phyloP scores from a whole-genome alignment of 2,113 vertebrate species.

The Emydura subglobosa region DNA sequence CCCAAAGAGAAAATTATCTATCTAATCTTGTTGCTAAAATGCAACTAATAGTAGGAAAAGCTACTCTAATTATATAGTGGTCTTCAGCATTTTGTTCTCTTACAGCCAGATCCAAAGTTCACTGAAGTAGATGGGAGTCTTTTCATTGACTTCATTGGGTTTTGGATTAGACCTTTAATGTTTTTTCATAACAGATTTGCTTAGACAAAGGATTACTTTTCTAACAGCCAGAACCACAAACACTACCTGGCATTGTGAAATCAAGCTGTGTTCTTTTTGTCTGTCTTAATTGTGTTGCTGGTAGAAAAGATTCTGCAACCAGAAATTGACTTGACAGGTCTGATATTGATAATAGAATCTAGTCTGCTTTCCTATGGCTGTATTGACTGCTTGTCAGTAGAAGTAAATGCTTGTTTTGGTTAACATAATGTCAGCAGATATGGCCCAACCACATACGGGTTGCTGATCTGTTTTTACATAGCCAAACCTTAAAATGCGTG shows the following conservation, averaged over 20 bases:
- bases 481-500: neutral
- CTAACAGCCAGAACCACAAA: neutral
- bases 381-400: neutral
- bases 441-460: neutral
- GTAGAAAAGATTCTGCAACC: neutral
- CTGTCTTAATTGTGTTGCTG: neutral
- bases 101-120: neutral
- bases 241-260: neutral
- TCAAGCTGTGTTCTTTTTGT: neutral
- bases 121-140: neutral
- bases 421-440: neutral
- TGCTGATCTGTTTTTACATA: neutral
- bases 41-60: neutral
- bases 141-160: neutral
- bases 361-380: neutral
- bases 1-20: neutral
- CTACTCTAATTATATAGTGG: neutral
- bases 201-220: neutral
- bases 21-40: neutral
- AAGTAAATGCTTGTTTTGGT: conserved; percentile 13
- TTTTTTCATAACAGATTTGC: neutral
- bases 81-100: neutral
- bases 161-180: neutral
- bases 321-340: neutral
- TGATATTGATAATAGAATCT: neutral